These are phyloP conservation scores for Ondatra zibethicus DNA, from an alignment of 2,113 vertebrate genomes.

Conservation along the genomic window DNA sequence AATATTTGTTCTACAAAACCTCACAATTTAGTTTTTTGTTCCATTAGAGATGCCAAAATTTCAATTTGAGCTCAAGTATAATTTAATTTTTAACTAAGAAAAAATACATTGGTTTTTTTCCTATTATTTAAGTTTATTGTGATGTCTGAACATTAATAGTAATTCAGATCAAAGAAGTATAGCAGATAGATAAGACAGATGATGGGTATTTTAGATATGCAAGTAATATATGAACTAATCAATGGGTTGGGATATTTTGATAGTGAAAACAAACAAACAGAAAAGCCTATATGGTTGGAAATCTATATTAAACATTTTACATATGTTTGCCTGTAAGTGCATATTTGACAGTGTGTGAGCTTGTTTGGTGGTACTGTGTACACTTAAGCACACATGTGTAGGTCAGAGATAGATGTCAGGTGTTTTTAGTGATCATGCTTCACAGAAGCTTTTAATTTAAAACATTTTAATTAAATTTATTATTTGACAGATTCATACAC, in stretches of 20 bases:
- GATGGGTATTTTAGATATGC: background rate
- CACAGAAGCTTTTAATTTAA: background rate
- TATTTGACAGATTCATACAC: background rate
- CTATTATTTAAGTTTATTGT: background rate
- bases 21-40: background rate
- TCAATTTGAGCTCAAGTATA: background rate
- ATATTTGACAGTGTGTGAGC: accelerated
- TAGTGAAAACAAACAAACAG: background rate
- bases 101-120: background rate
- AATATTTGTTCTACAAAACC: background rate
- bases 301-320: background rate
- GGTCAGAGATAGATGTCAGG: background rate
- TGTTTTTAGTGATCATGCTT: too few relatives aligned
- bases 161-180: background rate
- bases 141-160: background rate
- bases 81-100: background rate
- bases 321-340: background rate
- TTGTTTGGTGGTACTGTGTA: background rate
- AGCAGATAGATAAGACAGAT: background rate
- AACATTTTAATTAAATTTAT: background rate
- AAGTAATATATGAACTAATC: too few relatives aligned
- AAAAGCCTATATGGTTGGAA: background rate
- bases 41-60: background rate
- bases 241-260: background rate
- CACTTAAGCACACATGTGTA: background rate